Base-by-base conservation (phyloP, 2,888 invertebrate species). In the Mesoligia furuncula region DNA sequence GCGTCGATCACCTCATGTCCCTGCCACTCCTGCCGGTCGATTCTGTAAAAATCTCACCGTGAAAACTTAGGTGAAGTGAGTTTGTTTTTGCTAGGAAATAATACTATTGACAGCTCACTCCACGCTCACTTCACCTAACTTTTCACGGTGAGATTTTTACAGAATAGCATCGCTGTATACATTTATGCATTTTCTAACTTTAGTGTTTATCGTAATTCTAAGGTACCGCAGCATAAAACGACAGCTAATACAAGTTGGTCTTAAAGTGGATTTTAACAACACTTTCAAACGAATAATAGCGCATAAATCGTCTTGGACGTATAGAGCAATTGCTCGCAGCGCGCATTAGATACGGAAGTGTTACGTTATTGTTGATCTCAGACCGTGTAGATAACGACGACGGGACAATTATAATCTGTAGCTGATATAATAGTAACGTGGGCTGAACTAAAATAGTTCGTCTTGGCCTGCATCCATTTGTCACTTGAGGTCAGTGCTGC, bases 381-480 rank as follows among this genome's bases (percentile, higher is more conserved):
- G 81, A 65, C 48, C 70, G 64, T 54, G 59, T 48, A 77, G 83
- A 82, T 87, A 83, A 86, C 80, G 79, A 86, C 80, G 79, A 67
- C 73, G 69, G 45, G 64, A 84, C 80, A 81, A 79, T 88, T 82
- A 81, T 82, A 79, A 74, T 79, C 77, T 68, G 71, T 69, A 75
- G 78, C 81, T 90, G 81, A 84, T 85, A 90, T 90, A 89, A 91
- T 87, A 85, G 84, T 87, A 90, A 82, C 86, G 86, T 88, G 87
- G 88, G 87, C 81, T 91, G 88, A 88, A 92, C 92, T 84, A 91
- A 95, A 94, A 94, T 94, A 93, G 91, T 90, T 87, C 87, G 74
- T 91, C 88, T 95, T 96, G 96, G 95, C 95, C 89, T 85, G 84
- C 88, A 90, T 95, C 95, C 95, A 95, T 88, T 87, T 83, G 86